Base-by-base conservation (phyloP, 1,140 invertebrate species). In the Wiebesia pumilae region DNA sequence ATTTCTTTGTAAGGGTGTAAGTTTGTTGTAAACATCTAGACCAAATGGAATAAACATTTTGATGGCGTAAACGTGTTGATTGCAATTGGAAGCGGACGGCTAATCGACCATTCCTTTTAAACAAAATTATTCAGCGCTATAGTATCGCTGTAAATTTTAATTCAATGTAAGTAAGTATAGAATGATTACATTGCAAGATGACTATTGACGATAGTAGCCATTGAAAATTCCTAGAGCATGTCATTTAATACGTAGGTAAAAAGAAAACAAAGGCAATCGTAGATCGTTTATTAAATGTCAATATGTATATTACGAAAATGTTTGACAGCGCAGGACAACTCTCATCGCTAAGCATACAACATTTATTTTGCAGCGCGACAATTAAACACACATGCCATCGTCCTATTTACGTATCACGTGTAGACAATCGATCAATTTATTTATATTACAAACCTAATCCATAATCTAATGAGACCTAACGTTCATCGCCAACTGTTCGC, bases 361-460 rank as follows among this genome's bases (percentile, higher is more conserved):
- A 38, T 71, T 71, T 19, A 71, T 71, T 71, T 71, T 38, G 35
- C 7, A 38, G 33, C 12, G 6, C 16, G 3, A 71, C 21, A 71
- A 71, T 71, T 16, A 24, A 0, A 35, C 35, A 16, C 6, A 38
- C 35, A 30, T 71, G 69, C 6, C 33, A 38, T 71, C 35, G 33
- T 69, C 10, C 69, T 71, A 38, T 71, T 71, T 71, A 38, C 78
- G 78, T 65, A 58, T 80, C 78, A 38, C 12, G 0, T 21, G 6
- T n/a, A 27, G 19, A 16, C 16, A 21, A 79, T 16, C 3, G 16
- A 38, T 27, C 30, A 10, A 62, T 40, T 40, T n/a, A 27, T n/a
- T 38, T 30, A 62, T 27, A 73, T 54, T 73, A 38, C 19, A 83
- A n/a, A 83, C 54, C 58, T 54, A 69, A 71, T 27, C 51, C 47